These are phyloP conservation scores for Drosophila affinis DNA, from an alignment of 2,888 invertebrate genomes.

Conservation along the genomic window DNA sequence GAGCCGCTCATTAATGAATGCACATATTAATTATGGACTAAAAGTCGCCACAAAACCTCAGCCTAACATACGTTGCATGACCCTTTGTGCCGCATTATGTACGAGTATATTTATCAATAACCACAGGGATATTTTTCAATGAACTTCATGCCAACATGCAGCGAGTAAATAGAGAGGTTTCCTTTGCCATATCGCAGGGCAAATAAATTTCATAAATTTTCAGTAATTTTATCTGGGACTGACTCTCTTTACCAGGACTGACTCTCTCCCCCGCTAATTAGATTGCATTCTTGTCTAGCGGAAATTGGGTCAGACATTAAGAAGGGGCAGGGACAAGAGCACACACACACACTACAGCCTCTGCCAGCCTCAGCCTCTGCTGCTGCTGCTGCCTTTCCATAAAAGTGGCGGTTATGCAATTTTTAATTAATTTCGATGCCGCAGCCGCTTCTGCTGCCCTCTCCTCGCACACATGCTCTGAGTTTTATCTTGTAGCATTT, in stretches of 20 bases:
- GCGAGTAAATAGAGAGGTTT: background rate
- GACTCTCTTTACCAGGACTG: background rate
- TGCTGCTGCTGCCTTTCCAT: background rate
- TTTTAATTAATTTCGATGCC: slow-evolving; percentile 69
- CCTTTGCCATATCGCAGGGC: background rate
- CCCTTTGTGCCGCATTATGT: slow-evolving; percentile 4
- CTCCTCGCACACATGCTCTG: slow-evolving; percentile 10
- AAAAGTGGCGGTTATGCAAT: slow-evolving; percentile 53
- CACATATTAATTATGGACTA: slow-evolving; percentile 25
- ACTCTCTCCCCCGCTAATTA: slow-evolving; percentile 29
- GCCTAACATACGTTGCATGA: background rate
- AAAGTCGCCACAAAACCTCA: background rate
- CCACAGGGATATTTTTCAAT: background rate
- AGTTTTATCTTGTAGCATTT: slow-evolving; percentile 32
- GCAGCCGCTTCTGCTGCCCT: slow-evolving; percentile 2
- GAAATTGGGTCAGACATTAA: slow-evolving; percentile 34
- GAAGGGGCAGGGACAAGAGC: background rate
- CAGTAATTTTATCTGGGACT: background rate
- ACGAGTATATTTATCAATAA: background rate
- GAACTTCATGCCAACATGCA: too few relatives aligned
- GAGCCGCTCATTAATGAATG: slow-evolving; percentile 22
- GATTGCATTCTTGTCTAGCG: slow-evolving; percentile 26
- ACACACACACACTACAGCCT: background rate
- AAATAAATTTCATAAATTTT: background rate
- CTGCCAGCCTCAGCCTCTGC: slow-evolving; percentile 5